Base-by-base conservation (phyloP, 2,888 invertebrate species). In the Plagodis dolabraria region DNA sequence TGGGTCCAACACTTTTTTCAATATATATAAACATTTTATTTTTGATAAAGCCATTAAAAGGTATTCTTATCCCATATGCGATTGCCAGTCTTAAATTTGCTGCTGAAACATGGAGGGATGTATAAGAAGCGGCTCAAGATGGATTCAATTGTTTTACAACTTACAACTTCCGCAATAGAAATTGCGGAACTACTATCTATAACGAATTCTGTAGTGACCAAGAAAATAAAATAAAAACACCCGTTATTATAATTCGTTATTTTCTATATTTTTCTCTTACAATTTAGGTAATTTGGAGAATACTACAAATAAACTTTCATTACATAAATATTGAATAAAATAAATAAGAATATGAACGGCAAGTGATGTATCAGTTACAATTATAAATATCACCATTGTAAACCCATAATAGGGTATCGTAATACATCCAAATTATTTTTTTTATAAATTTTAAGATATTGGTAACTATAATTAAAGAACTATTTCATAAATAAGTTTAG, bases 401-500 rank as follows among this genome's bases (percentile, higher is more conserved):
- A 64, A 65, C 61, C 64, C 60, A 65, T 59, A 61, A 62, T 67
- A 55, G 63, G 65, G 6, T 61, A 68, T 58, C 69, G 66, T 57
- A 64, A 71, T 71, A 77, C 67, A 67, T 68, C 70, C 68, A 54
- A 74, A 70, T 64, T 71, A 44, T 64, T 69, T 74, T 72, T 65
- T 63, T 67, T 71, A 48, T 57, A 58, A 63, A 74, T 75, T 83
- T 85, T 84, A 87, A 74, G 64, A 85, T 90, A 92, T 84, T 91
- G 92, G 92, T 92, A 92, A 92, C 92, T 91, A 85, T 87, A 83
- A 58, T 57, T 86, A 81, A 78, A 85, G 71, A 83, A 76, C 85
- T 88, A 87, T 84, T 80, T 88, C 84, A 90, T 89, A 89, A 91
- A 91, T 89, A 88, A 82, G 80, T 86, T 84, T 82, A 81, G 77